Evolutionary conservation across 2,113 vertebrate species (phyloP).

Genomic region (Perca schrenkii): DNA sequence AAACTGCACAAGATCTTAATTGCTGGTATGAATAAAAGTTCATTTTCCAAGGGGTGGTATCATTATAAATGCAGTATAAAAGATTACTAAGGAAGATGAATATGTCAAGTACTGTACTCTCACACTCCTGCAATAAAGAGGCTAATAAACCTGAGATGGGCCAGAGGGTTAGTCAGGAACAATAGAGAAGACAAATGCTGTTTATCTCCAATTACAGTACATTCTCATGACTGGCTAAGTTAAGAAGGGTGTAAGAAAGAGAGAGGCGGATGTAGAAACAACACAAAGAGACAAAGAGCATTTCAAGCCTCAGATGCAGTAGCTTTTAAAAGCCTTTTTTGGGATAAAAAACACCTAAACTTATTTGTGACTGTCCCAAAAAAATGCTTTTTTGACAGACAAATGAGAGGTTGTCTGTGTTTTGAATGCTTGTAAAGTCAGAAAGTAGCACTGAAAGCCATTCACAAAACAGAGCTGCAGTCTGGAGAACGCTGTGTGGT

Average conservation of each 20-base stretch:
- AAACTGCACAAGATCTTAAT: slow-evolving; percentile 86
- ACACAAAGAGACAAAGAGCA: slow-evolving; percentile 57
- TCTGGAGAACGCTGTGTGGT: slow-evolving; percentile 56
- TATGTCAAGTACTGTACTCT: slow-evolving; percentile 76
- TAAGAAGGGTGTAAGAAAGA: slow-evolving; percentile 51
- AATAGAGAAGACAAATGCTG: slow-evolving; percentile 79
- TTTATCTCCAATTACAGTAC: slow-evolving; percentile 74
- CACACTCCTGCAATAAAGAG: slow-evolving; percentile 74
- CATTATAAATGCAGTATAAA: slow-evolving; percentile 80
- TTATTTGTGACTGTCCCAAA: slow-evolving; percentile 36
- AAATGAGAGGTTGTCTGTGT: slow-evolving; percentile 57
- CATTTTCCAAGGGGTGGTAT: slow-evolving; percentile 80
- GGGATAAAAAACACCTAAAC: slow-evolving; percentile 25
- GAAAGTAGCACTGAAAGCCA: slow-evolving; percentile 55
- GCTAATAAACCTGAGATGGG: slow-evolving; percentile 76
- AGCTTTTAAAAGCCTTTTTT: slow-evolving; percentile 31
- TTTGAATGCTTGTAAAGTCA: slow-evolving; percentile 23
- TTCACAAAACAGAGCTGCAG: slow-evolving; percentile 51
- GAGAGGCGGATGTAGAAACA: slow-evolving; percentile 28
- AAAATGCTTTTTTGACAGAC: slow-evolving; percentile 44
- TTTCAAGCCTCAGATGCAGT: neutral
- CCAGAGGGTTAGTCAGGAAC: slow-evolving; percentile 74
- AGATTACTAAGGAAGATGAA: slow-evolving; percentile 77
- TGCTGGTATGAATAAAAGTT: slow-evolving; percentile 87
- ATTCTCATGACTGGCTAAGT: slow-evolving; percentile 62